Conservation (phyloP, 2,113 vertebrate genomes). For the Callocephalon fimbriatum region DNA sequence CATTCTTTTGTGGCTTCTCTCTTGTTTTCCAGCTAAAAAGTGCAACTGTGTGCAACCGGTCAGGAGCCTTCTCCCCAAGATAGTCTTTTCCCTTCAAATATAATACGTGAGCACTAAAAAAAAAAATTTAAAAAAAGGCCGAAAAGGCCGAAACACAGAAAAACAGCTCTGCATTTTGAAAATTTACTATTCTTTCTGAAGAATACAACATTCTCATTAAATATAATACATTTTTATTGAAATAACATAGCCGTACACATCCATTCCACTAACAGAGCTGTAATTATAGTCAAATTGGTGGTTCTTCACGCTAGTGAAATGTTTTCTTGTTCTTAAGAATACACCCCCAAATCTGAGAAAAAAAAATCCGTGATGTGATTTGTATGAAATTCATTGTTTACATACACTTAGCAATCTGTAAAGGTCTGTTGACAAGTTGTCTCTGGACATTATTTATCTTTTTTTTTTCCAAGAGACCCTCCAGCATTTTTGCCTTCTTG, state of each 20-base stretch:
- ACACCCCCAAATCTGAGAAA: background rate
- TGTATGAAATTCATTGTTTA: background rate
- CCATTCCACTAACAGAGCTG: background rate
- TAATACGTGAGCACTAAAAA: rapidly evolving
- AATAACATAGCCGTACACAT: background rate
- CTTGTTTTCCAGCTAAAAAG: too few relatives aligned
- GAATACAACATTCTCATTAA: background rate
- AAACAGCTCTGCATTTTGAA: background rate
- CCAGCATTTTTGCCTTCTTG: background rate
- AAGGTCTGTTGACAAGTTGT: background rate
- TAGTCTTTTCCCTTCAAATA: background rate
- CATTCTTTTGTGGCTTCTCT: too few relatives aligned
- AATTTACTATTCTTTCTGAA: background rate
- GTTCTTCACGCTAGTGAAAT: background rate
- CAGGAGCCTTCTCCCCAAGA: too few relatives aligned
- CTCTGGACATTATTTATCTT: background rate
- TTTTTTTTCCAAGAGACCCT: background rate
- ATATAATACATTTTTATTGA: background rate
- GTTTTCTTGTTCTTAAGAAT: background rate
- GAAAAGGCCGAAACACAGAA: rapidly evolving
- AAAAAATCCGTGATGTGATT: background rate
- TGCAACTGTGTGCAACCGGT: too few relatives aligned
- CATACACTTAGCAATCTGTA: background rate
- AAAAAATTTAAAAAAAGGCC: rapidly evolving
- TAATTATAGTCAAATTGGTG: background rate